phyloP scores from a whole-genome alignment of 2,797 vertebrate species.

The Prionace glauca region DNA sequence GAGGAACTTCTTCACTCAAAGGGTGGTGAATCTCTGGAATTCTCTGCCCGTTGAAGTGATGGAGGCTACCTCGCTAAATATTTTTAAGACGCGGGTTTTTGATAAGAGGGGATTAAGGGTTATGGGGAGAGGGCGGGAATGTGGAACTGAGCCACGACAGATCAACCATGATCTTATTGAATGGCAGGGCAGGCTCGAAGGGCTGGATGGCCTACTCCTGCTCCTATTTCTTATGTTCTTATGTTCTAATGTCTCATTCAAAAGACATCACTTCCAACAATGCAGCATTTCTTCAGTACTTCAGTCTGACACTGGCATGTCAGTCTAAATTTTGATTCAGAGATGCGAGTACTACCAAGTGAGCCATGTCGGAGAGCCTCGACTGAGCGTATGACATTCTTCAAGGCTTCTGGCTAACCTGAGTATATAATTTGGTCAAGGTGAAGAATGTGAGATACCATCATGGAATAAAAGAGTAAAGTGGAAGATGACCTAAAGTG shows the following conservation, averaged over 20 bases:
- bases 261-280: not conserved
- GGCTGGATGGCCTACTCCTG: too few relatives aligned
- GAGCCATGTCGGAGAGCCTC: not conserved
- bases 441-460: not conserved
- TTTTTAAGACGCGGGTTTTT: too few relatives aligned
- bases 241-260: not conserved
- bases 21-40: too few relatives aligned
- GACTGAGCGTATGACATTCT: not conserved
- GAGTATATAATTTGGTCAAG: not conserved
- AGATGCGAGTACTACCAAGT: not conserved
- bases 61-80: too few relatives aligned
- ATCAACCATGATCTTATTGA: too few relatives aligned
- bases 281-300: not conserved
- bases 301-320: not conserved
- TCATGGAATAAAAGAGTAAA: not conserved
- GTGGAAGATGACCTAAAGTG: not conserved
- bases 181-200: too few relatives aligned
- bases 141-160: too few relatives aligned
- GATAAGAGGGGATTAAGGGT: too few relatives aligned
- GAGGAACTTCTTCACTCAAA: too few relatives aligned
- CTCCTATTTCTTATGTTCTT: too few relatives aligned
- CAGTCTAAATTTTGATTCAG: not conserved
- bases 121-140: too few relatives aligned
- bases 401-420: not conserved
- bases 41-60: too few relatives aligned